A percentile compares a stretch with the other conserved stretches of the same genome.
These are phyloP conservation scores for Gymnothorax reevesii DNA, from an alignment of 2,797 vertebrate genomes.

Conservation along the genomic window DNA sequence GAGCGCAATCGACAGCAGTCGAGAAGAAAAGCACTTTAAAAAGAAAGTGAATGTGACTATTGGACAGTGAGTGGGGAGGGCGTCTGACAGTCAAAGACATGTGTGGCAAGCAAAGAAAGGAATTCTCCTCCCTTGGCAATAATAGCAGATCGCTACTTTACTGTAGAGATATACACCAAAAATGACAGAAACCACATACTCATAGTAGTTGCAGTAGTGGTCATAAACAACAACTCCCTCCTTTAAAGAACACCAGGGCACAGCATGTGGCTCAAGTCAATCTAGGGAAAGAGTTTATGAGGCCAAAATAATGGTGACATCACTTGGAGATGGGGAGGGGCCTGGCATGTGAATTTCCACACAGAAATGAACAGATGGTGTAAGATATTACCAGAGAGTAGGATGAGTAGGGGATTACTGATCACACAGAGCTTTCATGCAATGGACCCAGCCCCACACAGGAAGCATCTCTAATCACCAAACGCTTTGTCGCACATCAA, in stretches of 20 bases:
- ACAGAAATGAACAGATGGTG: neutral
- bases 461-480: neutral
- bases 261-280: neutral
- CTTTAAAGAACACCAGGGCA: constrained; percentile 17
- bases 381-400: neutral
- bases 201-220: no score
- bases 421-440: neutral
- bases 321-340: neutral
- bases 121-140: no score
- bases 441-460: neutral
- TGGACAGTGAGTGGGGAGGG: no score
- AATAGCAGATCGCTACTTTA: no score
- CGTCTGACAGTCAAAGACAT: no score
- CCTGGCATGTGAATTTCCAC: neutral
- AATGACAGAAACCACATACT: neutral
- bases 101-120: no score
- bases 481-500: constrained; percentile 3
- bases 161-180: neutral
- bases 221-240: neutral
- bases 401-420: constrained; percentile 5
- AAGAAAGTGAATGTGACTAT: no score
- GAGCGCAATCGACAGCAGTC: no score
- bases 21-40: no score
- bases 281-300: constrained; percentile 13
- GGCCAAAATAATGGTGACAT: constrained; percentile 15